Conservation (phyloP, 2,888 invertebrate genomes). For the Coronaproctus castanopsis region DNA sequence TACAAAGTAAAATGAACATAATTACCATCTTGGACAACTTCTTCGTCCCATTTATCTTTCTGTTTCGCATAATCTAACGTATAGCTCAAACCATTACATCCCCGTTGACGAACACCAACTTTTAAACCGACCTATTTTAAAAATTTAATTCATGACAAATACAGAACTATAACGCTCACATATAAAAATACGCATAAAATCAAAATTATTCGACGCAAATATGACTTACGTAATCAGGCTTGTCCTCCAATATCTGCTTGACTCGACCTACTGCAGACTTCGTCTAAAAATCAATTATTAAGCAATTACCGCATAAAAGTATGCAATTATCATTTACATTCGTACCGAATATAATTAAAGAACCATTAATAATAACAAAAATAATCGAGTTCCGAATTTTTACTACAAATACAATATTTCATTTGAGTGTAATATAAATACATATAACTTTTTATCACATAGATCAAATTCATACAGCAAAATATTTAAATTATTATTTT, state of each 20-base stretch:
- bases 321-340: no score
- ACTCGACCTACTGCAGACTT: conserved; percentile 64
- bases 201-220: neutral
- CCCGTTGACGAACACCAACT: conserved; percentile 89
- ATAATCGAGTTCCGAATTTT: neutral
- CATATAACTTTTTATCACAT: no score
- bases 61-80: conserved; percentile 79
- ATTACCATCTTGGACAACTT: conserved; percentile 79
- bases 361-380: neutral
- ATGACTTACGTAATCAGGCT: conserved; percentile 44
- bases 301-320: no score
- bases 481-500: neutral
- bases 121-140: conserved; percentile 53
- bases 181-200: neutral
- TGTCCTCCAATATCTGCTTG: conserved; percentile 54
- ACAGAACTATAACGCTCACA: neutral
- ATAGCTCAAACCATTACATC: conserved; percentile 95
- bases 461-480: no score
- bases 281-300: conserved; percentile 45
- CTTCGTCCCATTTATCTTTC: conserved; percentile 89
- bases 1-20: conserved; percentile 1
- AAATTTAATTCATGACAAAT: neutral
- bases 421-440: no score
- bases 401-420: no score
- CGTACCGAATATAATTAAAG: neutral